Conservation (phyloP, 2,888 invertebrate species). For the Homarus gammarus region DNA sequence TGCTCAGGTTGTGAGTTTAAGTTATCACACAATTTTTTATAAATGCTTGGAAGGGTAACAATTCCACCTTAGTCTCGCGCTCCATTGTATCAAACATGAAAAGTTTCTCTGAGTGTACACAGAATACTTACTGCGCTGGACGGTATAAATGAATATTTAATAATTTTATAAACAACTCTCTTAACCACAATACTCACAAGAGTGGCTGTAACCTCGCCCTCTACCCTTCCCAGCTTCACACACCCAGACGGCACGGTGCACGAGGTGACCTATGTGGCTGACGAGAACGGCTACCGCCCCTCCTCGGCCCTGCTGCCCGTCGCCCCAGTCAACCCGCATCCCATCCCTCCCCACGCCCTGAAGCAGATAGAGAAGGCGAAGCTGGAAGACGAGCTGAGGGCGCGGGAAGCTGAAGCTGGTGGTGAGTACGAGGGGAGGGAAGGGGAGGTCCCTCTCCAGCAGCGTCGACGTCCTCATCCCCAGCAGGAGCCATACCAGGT, state of each 20-base stretch:
- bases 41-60: too few relatives aligned
- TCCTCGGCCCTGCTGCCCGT: slow-evolving; percentile 49
- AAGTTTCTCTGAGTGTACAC: too few relatives aligned
- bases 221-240: slow-evolving; percentile 24
- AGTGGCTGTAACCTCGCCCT: neutral
- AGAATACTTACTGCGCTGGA: too few relatives aligned
- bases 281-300: slow-evolving; percentile 54
- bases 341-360: slow-evolving; percentile 47
- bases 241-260: slow-evolving; percentile 56
- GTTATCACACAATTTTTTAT: too few relatives aligned
- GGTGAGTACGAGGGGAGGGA: neutral
- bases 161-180: too few relatives aligned
- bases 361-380: slow-evolving; percentile 56
- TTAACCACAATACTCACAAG: too few relatives aligned
- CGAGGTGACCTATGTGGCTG: slow-evolving; percentile 51
- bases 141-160: too few relatives aligned
- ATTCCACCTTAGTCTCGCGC: too few relatives aligned
- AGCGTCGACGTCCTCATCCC: too few relatives aligned
- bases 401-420: neutral
- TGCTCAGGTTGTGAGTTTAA: too few relatives aligned
- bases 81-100: too few relatives aligned
- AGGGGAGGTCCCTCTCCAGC: neutral
- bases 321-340: slow-evolving; percentile 37
- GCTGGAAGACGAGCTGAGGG: slow-evolving; percentile 37
- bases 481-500: too few relatives aligned